Evolutionary conservation across 2,797 vertebrate species (phyloP).

Genomic region (Heteromormyrus szaboi): DNA sequence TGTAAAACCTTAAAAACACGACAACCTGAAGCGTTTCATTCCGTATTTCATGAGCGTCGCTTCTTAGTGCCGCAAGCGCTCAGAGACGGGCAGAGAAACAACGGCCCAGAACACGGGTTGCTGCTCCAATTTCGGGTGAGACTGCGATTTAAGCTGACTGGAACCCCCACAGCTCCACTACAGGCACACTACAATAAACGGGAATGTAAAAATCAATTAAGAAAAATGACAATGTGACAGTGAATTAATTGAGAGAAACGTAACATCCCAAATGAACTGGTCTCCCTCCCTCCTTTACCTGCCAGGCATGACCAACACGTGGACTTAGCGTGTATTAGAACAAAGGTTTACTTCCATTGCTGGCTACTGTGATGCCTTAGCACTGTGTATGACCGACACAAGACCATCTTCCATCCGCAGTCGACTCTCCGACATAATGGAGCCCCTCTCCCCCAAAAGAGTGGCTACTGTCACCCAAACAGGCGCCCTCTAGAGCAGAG

Average conservation of each 20-base stretch:
- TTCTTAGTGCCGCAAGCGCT: neutral
- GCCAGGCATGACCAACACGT: constrained; percentile 57
- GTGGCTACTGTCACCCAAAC: neutral
- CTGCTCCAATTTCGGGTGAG: neutral
- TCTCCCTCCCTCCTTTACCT: constrained; percentile 64
- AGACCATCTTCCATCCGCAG: constrained; percentile 46
- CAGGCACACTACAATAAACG: neutral
- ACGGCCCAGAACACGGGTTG: neutral
- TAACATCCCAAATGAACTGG: neutral
- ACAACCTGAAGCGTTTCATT: neutral
- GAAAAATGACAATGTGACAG: neutral
- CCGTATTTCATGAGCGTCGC: neutral
- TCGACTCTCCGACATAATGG: neutral
- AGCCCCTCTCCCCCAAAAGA: neutral
- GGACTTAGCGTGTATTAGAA: constrained; percentile 63
- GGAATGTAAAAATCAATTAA: neutral
- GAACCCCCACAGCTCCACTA: neutral
- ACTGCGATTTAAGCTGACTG: neutral
- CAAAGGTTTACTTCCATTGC: constrained; percentile 51
- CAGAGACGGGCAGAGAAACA: neutral
- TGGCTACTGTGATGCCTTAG: constrained; percentile 49
- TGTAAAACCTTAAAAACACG: neutral
- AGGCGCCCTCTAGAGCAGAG: neutral
- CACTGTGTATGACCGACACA: constrained; percentile 48
- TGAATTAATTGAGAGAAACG: neutral